Conservation (phyloP, 2,113 vertebrate genomes). For the Dromas ardeola region DNA sequence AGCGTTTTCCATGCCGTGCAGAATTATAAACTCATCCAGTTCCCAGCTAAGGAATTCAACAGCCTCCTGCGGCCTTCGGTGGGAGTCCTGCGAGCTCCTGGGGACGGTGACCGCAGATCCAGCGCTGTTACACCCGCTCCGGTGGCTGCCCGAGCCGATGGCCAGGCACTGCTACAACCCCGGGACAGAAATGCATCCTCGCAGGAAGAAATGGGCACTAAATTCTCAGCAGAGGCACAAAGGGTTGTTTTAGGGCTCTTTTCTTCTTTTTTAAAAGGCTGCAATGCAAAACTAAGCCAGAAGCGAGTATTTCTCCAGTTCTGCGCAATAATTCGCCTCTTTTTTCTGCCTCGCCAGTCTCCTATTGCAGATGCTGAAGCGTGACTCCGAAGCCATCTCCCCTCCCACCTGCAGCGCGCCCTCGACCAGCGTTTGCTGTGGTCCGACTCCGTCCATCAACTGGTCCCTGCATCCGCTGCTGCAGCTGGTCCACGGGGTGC, state of each 20-base stretch:
- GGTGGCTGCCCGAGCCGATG: accelerated
- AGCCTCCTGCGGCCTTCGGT: not conserved
- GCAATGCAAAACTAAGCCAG: not conserved
- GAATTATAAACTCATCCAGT: not conserved
- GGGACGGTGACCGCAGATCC: not conserved
- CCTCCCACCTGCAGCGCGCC: no score
- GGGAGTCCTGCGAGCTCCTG: not conserved
- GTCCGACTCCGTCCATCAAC: not conserved
- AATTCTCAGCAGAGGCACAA: not conserved
- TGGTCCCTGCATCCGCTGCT: not conserved
- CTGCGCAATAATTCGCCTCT: not conserved
- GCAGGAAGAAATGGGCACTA: not conserved
- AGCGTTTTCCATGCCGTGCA: not conserved
- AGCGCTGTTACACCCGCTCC: not conserved
- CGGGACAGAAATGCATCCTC: accelerated
- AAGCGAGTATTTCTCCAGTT: not conserved
- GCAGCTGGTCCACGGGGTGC: accelerated
- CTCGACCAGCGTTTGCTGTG: not conserved
- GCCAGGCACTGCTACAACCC: not conserved
- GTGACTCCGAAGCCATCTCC: not conserved
- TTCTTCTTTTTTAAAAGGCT: not conserved
- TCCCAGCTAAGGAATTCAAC: not conserved
- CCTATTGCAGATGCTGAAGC: not conserved
- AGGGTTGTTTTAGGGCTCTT: not conserved
- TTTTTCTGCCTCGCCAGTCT: not conserved